Percentiles rank a stretch among this genome's conserved stretches.
Evolutionary conservation across 2,888 invertebrate genomes (phyloP).

Genomic region (Drosophila mimica): DNA sequence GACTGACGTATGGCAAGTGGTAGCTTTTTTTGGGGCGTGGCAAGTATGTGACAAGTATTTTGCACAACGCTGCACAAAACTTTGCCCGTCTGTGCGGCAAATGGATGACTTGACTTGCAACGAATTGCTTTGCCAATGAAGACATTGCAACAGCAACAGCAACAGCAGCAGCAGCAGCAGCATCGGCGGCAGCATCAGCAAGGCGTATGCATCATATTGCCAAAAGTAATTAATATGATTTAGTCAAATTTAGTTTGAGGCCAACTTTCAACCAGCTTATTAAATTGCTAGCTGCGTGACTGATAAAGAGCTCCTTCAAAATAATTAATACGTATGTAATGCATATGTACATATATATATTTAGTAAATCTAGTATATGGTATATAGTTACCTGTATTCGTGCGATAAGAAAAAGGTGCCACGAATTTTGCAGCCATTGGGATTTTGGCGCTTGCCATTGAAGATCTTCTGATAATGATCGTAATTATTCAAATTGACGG

Average conservation of each 20-base stretch:
- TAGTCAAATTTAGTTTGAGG: conserved; percentile 28
- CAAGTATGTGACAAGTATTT: conserved; percentile 78
- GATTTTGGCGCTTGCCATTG: conserved; percentile 91
- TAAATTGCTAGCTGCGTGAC: conserved; percentile 10
- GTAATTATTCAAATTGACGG: conserved; percentile 95
- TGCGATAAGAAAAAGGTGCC: conserved; percentile 98
- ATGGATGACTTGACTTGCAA: conserved; percentile 49
- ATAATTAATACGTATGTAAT: background rate
- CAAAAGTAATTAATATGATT: conserved; percentile 61
- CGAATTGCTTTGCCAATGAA: conserved; percentile 25
- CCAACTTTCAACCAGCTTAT: conserved; percentile 43
- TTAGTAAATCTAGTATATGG: background rate
- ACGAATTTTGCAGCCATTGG: conserved; percentile 94
- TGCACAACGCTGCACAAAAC: conserved; percentile 69
- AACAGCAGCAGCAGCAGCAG: conserved; percentile 20
- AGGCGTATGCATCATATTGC: conserved; percentile 67
- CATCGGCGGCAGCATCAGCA: conserved; percentile 9
- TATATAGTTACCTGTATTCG: conserved; percentile 88
- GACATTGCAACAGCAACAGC: conserved; percentile 23
- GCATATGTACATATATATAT: background rate
- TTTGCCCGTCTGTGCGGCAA: conserved; percentile 55
- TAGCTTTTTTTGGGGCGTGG: conserved; percentile 51
- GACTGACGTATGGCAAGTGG: conserved; percentile 55
- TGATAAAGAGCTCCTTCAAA: background rate
- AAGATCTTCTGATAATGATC: conserved; percentile 95